Base-by-base conservation (phyloP, 2,797 vertebrate genomes). In the Sciurus vulgaris region DNA sequence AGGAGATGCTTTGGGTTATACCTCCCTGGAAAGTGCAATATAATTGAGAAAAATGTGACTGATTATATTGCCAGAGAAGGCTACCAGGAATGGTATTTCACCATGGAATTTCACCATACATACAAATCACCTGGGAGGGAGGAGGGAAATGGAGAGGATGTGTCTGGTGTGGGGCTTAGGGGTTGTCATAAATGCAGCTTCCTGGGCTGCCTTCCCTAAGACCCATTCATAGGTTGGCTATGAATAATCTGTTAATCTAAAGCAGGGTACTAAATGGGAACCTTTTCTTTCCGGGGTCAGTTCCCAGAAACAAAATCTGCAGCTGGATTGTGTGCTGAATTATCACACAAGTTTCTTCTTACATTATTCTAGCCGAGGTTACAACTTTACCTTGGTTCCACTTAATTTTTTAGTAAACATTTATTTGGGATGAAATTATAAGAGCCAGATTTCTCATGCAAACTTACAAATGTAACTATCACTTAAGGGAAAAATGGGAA, bases 341-440 rank as follows among this genome's bases (percentile, higher is more conserved):
- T 59, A 14, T 30, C 49, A 49, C 11, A 30, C 3, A 30, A 41
- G 28, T 22, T 8, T 90, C 13, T 47, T 59, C 28, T 61, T 30
- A 1, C 4, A 28, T 9, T 38, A 56, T 11, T 67, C 30, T 1
- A 38, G 41, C 8, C 30, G 81, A 49, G 30, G 1, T 63, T 35
- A 12, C 8, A 70, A 44, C 41, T 17, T 83, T 24, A 49, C 49
- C 33, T 81, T 56, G 15, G 7, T 3, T 7, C 8, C 65, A 63
- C 26, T 74, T 61, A 69, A 81, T 56, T 20, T 90, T 89, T 89
- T 65, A 49, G 61, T 44, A 87, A 61, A 54, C 7, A 49, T 76
- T 84, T 78, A 54, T n/a, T 89, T 86, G 77, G 26, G 59, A 69
- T 73, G 17, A 86, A 89, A 65, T 77, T 44, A 67, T 59, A 82